Evolutionary conservation across 2,888 invertebrate species (phyloP).

Genomic region (Oeneis ivallda): DNA sequence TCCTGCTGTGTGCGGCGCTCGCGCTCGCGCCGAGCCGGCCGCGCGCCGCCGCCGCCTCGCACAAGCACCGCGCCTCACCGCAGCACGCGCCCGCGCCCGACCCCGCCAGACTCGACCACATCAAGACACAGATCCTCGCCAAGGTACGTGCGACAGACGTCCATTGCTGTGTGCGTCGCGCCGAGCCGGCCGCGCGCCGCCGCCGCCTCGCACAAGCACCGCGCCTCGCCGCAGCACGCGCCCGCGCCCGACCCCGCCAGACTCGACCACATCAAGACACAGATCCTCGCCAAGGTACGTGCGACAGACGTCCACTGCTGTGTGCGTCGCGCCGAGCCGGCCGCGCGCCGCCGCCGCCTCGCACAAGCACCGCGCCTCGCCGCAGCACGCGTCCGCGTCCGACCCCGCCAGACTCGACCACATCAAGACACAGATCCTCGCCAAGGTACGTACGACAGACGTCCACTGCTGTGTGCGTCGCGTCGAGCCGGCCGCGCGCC

Average conservation of each 20-base stretch:
- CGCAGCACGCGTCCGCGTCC: slow-evolving; percentile 31
- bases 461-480: slow-evolving; percentile 70
- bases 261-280: slow-evolving; percentile 50
- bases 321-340: slow-evolving; percentile 72
- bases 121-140: slow-evolving; percentile 48
- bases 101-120: slow-evolving; percentile 51
- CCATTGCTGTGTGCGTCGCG: slow-evolving; percentile 72
- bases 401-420: slow-evolving; percentile 50
- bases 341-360: slow-evolving; percentile 65
- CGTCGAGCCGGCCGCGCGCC: slow-evolving; percentile 67
- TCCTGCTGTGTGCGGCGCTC: slow-evolving; percentile 77
- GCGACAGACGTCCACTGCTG: slow-evolving; percentile 48
- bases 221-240: slow-evolving; percentile 36
- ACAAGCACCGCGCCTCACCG: slow-evolving; percentile 39
- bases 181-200: slow-evolving; percentile 68
- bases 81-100: slow-evolving; percentile 37
- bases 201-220: slow-evolving; percentile 46
- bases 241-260: slow-evolving; percentile 47
- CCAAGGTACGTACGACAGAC: slow-evolving; percentile 6
- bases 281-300: slow-evolving; percentile 40
- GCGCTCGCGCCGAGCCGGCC: slow-evolving; percentile 64
- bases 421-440: slow-evolving; percentile 49
- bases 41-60: slow-evolving; percentile 62
- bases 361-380: slow-evolving; percentile 41
- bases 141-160: too few relatives aligned